phyloP scores from a whole-genome alignment of 2,113 vertebrate genomes.

The Alouatta palliata region DNA sequence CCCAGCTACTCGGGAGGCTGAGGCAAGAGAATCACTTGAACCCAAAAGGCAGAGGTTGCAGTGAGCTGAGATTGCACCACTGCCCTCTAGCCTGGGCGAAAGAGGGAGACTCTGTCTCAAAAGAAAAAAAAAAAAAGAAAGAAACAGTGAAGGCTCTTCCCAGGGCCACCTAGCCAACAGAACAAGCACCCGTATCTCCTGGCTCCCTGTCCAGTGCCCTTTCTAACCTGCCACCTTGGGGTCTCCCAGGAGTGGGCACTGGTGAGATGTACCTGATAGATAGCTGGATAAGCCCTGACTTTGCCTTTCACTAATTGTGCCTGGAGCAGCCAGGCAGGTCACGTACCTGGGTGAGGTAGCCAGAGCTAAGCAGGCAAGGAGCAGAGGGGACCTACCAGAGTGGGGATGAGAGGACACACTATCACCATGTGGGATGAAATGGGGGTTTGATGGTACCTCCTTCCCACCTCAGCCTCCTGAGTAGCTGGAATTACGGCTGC shows the following conservation, averaged over 20 bases:
- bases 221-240: fast-evolving
- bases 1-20: no score
- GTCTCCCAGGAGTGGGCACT: background rate
- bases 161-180: background rate
- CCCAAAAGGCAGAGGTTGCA: no score
- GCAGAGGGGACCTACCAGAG: fast-evolving
- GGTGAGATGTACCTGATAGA: background rate
- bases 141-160: background rate
- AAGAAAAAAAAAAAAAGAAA: no score
- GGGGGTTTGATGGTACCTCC: no score
- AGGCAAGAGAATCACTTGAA: no score
- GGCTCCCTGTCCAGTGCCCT: background rate
- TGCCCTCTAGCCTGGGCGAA: no score
- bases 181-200: fast-evolving
- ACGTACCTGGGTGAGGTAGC: fast-evolving
- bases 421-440: background rate
- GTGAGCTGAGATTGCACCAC: no score
- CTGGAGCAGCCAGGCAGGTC: background rate
- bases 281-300: background rate
- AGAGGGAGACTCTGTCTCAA: no score
- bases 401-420: fast-evolving
- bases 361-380: background rate
- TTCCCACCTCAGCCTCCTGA: no score
- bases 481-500: no score
- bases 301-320: background rate